Percentiles rank a stretch among this genome's conserved stretches.
Conservation (phyloP, 2,888 invertebrate species). For the Acheta domesticus region DNA sequence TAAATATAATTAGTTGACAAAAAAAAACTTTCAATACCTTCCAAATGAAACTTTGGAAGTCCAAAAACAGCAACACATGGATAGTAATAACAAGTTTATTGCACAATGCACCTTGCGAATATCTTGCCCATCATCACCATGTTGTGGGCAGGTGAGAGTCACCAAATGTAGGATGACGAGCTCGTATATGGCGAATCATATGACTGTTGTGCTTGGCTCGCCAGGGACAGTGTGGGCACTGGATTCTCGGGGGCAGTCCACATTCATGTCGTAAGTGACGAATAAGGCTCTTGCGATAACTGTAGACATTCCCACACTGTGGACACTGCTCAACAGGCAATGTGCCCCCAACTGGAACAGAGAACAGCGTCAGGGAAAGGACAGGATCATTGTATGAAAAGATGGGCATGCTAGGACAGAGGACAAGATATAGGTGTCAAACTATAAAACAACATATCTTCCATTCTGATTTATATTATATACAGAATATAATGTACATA, state of each 20-base stretch:
- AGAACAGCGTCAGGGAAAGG: not conserved
- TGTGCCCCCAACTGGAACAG: not conserved
- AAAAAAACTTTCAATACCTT: too few species aligned
- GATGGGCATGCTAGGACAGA: not conserved
- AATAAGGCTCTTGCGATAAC: conserved; percentile 41
- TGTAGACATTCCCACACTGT: conserved; percentile 39
- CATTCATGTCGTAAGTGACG: conserved; percentile 46
- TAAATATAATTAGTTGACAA: too few species aligned
- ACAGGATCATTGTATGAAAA: not conserved
- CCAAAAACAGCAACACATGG: too few species aligned
- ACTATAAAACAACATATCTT: too few species aligned
- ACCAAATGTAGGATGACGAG: not conserved
- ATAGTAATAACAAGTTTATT: too few species aligned
- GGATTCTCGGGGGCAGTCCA: conserved; percentile 39
- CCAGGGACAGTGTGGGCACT: conserved; percentile 35
- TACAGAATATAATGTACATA: too few species aligned
- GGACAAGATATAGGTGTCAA: too few species aligned
- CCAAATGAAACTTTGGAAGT: too few species aligned
- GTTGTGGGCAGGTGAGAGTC: too few species aligned
- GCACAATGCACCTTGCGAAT: too few species aligned
- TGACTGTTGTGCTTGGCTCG: not conserved
- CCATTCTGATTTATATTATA: too few species aligned
- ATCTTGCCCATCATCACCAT: too few species aligned
- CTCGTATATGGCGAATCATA: not conserved
- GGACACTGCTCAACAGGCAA: conserved; percentile 20